phyloP scores from a whole-genome alignment of 2,888 invertebrate species.

The Antheraea assamensis region DNA sequence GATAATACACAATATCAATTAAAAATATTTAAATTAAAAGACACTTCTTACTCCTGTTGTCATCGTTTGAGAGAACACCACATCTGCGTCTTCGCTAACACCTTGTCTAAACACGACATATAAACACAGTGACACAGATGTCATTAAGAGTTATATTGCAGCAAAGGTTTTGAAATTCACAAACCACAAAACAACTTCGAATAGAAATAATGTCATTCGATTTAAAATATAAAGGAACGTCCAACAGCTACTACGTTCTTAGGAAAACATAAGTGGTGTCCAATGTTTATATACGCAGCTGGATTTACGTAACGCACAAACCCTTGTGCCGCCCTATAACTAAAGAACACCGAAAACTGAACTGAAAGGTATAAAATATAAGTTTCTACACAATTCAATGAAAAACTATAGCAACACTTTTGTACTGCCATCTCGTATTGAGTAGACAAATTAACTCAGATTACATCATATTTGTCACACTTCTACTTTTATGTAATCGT shows the following conservation, averaged over 20 bases:
- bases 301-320: slow-evolving; percentile 71
- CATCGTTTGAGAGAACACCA: slow-evolving; percentile 71
- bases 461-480: not conserved
- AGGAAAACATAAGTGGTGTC: slow-evolving; percentile 9
- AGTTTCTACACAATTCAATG: slow-evolving; percentile 28
- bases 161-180: slow-evolving; percentile 29
- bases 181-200: slow-evolving; percentile 17
- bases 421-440: slow-evolving; percentile 43
- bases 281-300: slow-evolving; percentile 63
- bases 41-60: slow-evolving; percentile 64
- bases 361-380: slow-evolving; percentile 59
- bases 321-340: slow-evolving; percentile 73
- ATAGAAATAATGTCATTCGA: slow-evolving; percentile 24
- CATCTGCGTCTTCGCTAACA: slow-evolving; percentile 63
- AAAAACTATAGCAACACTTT: slow-evolving; percentile 16
- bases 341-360: slow-evolving; percentile 73
- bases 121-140: slow-evolving; percentile 41
- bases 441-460: slow-evolving; percentile 47
- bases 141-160: slow-evolving; percentile 63
- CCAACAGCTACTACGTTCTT: slow-evolving; percentile 1
- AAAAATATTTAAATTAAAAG: not conserved
- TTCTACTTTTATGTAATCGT: not conserved
- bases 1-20: not conserved
- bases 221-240: slow-evolving; percentile 18
- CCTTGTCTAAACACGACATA: slow-evolving; percentile 68